Base-by-base conservation (phyloP, 1,140 invertebrate genomes). In the Drosophila nigromelanica region DNA sequence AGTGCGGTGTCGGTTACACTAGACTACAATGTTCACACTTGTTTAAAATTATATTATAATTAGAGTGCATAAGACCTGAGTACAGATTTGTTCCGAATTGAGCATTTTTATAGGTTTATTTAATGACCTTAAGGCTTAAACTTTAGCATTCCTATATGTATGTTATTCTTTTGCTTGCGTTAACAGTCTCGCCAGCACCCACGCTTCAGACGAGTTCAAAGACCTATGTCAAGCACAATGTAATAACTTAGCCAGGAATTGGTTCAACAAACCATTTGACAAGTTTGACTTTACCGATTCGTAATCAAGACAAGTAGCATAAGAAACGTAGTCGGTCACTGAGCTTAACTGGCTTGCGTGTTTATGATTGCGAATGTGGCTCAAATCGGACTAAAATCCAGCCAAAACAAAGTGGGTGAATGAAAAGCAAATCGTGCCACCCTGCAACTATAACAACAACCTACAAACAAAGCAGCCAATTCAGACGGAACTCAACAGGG, bases 361-460 rank as follows among this genome's bases (percentile, higher is more conserved):
- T 71, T 69, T 60, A 3, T 39, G 33, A 51, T 14, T 52, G 14
- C 18, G 24, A 30, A 48, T 50, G 15, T 42, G 21, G 48, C 5
- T 30, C n/a, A 51, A 54, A 40, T 39, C 11, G 18, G 45, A 7
- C 47, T 74, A 74, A 77, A 71, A 48, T 56, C 48, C 45, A 66
- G 7, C 24, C 24, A 37, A 63, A 70, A 14, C 39, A 68, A 73
- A 54, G 35, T 67, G 55, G 63, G 63, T 83, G 42, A 83, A 74
- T 79, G 52, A 59, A 83, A 83, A 67, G 71, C 69, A 70, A 74
- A 60, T 62, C 35, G 59, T n/a, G n/a, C 43, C 40, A 18, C 51
- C 40, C 51, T 82, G 89, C 85, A 91, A 87, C 89, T 91, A 91
- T 91, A 91, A 90, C 85, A 91, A 91, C 89, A 91, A 91, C 89